Conservation (phyloP, 1,140 invertebrate species). For the Pogonus chalceus region DNA sequence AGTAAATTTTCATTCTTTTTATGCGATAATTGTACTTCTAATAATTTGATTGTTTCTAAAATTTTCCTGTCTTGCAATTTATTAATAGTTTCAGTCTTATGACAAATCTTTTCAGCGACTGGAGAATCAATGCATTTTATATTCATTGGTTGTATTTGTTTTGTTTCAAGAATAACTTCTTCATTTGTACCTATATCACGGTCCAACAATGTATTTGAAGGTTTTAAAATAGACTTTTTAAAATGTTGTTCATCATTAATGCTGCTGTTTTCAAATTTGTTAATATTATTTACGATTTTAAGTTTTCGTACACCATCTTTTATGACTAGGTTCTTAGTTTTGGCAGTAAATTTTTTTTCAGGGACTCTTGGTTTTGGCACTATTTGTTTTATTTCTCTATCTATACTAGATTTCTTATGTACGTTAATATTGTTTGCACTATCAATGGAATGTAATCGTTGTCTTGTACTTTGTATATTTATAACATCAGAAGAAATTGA, state of each 20-base stretch:
- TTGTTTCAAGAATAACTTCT: too few relatives aligned
- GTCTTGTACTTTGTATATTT: constrained; percentile 6
- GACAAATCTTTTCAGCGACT: too few relatives aligned
- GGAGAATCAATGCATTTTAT: too few relatives aligned
- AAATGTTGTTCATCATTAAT: constrained; percentile 1
- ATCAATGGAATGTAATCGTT: not conserved
- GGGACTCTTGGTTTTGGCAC: constrained; percentile 34
- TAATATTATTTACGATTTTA: constrained; percentile 20
- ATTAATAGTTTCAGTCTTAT: too few relatives aligned
- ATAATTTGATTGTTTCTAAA: too few relatives aligned
- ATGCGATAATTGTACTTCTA: too few relatives aligned
- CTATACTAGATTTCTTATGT: not conserved
- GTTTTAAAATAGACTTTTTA: too few relatives aligned
- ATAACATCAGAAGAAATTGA: not conserved
- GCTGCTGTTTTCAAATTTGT: not conserved
- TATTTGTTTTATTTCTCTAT: not conserved
- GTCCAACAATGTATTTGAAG: too few relatives aligned
- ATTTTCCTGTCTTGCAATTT: too few relatives aligned
- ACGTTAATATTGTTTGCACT: too few relatives aligned
- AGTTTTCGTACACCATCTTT: constrained; percentile 15
- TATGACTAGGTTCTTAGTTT: constrained; percentile 25
- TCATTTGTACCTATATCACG: too few relatives aligned
- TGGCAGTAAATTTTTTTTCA: constrained; percentile 29
- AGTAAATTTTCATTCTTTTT: not conserved
- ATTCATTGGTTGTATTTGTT: too few relatives aligned